These are phyloP conservation scores for Dinoponera quadriceps DNA, from an alignment of 1,140 invertebrate genomes.

Conservation along the genomic window DNA sequence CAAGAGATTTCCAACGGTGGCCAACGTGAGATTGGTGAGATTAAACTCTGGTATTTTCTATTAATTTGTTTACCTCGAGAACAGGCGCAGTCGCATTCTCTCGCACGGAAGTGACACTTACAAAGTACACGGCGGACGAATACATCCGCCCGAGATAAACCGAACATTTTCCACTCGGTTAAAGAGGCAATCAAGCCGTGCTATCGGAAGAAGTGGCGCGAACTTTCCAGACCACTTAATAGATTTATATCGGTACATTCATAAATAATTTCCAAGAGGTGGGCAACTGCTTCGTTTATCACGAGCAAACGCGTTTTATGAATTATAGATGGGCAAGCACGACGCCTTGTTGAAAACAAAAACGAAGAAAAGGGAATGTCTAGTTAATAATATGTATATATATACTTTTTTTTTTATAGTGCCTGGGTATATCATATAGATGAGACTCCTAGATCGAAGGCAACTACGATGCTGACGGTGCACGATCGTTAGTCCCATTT, in stretches of 20 bases:
- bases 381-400: background rate
- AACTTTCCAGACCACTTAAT: too few species aligned
- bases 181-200: too few species aligned
- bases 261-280: background rate
- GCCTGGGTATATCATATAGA: constrained; percentile 1
- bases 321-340: background rate
- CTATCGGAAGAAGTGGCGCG: too few species aligned
- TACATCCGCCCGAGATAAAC: too few species aligned
- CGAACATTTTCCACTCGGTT: too few species aligned
- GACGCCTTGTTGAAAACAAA: too few species aligned
- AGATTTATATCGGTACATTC: background rate
- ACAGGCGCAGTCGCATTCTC: background rate
- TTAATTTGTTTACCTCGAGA: too few species aligned
- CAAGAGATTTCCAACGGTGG: too few species aligned
- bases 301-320: background rate
- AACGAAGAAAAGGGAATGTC: background rate
- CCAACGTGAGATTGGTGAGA: too few species aligned
- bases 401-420: constrained; percentile 4
- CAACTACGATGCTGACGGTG: constrained; percentile 48
- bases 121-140: too few species aligned
- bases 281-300: background rate
- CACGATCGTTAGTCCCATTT: constrained; percentile 54
- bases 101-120: too few species aligned
- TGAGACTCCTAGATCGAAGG: constrained; percentile 42
- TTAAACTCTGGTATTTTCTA: too few species aligned